phyloP scores from a whole-genome alignment of 1,140 invertebrate species.

The Goniozus legneri region DNA sequence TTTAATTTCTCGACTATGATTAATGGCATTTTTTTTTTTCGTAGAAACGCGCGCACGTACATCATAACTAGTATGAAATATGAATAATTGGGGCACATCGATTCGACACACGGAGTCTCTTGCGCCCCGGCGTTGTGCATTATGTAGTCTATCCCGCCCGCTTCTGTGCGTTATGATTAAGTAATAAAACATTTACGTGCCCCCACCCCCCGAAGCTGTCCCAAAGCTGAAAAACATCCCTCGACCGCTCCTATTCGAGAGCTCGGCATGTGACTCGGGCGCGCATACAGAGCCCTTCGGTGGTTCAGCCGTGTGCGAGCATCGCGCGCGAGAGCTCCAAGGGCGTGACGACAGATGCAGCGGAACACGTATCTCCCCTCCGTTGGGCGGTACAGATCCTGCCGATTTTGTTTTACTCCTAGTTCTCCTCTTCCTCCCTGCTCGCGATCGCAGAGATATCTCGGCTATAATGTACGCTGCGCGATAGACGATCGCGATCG shows the following conservation, averaged over 20 bases:
- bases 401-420: constrained; percentile 31
- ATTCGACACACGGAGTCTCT: constrained; percentile 11
- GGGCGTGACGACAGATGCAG: constrained; percentile 52
- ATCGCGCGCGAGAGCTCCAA: constrained; percentile 17
- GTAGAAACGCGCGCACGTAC: too few species aligned
- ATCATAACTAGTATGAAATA: too few species aligned
- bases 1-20: background rate
- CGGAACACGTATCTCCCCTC: constrained; percentile 42
- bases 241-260: constrained; percentile 14
- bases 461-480: constrained; percentile 26
- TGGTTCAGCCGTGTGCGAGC: constrained; percentile 6
- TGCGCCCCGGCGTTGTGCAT: constrained; percentile 11
- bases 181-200: constrained; percentile 52
- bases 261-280: constrained; percentile 28
- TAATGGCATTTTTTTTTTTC: too few species aligned
- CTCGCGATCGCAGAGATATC: constrained; percentile 31
- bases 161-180: constrained; percentile 47
- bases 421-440: constrained; percentile 8
- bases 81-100: constrained; percentile 30
- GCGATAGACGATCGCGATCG: constrained; percentile 15
- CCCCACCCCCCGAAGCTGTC: constrained; percentile 26
- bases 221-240: constrained; percentile 42
- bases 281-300: constrained; percentile 17
- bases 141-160: constrained; percentile 16
- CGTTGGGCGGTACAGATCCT: constrained; percentile 33